A percentile compares a stretch with the other conserved stretches of the same genome.
These are phyloP conservation scores for Aplochiton taeniatus DNA, from an alignment of 2,797 vertebrate species.

Conservation along the genomic window DNA sequence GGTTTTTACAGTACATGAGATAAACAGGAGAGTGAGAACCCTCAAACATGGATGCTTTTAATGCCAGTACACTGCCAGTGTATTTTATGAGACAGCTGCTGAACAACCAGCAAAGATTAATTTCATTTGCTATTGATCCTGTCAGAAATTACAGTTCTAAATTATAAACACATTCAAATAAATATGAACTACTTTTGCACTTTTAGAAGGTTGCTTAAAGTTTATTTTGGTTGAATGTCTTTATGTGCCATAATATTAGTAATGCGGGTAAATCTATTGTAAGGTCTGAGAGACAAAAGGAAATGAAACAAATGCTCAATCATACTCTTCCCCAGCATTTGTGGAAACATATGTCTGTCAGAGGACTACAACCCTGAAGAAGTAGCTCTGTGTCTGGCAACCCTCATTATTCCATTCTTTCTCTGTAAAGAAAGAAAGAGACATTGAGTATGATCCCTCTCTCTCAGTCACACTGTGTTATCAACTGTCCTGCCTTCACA, in stretches of 20 bases:
- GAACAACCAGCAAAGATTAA: no score
- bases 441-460: constrained; percentile 19
- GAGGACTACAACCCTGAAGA: constrained; percentile 29
- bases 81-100: no score
- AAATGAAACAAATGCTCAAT: background rate
- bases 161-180: no score
- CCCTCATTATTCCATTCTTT: constrained; percentile 34
- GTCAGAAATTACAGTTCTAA: no score
- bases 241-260: background rate
- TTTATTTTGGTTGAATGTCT: background rate
- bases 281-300: background rate
- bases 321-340: background rate
- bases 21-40: background rate
- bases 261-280: background rate
- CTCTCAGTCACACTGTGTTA: constrained; percentile 24
- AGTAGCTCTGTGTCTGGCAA: constrained; percentile 15
- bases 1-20: background rate
- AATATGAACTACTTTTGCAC: no score
- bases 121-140: no score
- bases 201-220: no score
- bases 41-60: no score
- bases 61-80: no score
- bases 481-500: constrained; percentile 74
- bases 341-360: constrained; percentile 17
- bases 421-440: constrained; percentile 19